Percentiles rank a stretch among this genome's conserved stretches.
These are phyloP conservation scores for Coptodon bakossiorum DNA, from an alignment of 2,113 vertebrate genomes.

Conservation along the genomic window DNA sequence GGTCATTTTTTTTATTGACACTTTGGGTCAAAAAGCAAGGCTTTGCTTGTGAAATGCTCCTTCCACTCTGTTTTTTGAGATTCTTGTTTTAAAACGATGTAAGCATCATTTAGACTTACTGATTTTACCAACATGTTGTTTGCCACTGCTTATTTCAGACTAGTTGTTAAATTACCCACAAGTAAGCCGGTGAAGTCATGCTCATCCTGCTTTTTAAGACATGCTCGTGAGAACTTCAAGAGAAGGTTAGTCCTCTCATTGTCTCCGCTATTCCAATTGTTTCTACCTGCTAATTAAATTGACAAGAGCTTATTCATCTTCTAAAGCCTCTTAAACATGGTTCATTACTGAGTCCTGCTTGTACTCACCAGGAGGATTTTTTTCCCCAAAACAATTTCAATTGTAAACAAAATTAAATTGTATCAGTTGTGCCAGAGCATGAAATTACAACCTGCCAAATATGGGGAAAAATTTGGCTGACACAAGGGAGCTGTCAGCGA, in stretches of 20 bases:
- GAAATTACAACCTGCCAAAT: constrained; percentile 7
- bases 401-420: background rate
- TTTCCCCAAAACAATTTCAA: background rate
- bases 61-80: background rate
- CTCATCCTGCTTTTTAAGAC: background rate
- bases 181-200: background rate
- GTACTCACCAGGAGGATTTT: background rate
- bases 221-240: background rate
- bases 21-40: background rate
- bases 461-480: background rate
- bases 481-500: background rate
- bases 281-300: background rate
- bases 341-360: background rate
- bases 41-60: background rate
- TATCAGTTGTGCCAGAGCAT: background rate
- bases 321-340: background rate
- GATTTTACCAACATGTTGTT: background rate
- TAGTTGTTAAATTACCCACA: background rate
- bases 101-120: background rate
- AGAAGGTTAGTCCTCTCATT: background rate
- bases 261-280: background rate
- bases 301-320: background rate
- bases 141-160: background rate
- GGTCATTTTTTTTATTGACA: background rate
- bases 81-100: background rate